These are phyloP conservation scores for Ctenodactylus gundi DNA, from an alignment of 2,113 vertebrate species.

Conservation along the genomic window DNA sequence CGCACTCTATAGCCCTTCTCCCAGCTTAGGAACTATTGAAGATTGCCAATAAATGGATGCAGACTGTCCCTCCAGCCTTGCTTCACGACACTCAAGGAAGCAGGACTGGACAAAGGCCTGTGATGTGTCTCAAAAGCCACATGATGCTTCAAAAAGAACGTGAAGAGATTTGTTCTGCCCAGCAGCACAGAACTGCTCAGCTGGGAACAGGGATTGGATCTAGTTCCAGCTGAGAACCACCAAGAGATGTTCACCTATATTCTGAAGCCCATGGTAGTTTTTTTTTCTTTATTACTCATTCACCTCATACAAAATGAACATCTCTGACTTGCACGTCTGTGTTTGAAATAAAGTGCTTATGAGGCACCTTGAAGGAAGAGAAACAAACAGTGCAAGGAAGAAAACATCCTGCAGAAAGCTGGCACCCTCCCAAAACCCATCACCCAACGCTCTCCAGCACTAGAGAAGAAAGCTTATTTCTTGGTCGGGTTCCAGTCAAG, in stretches of 20 bases:
- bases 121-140: neutral
- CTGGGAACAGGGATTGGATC: neutral
- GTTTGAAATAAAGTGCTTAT: conserved; percentile 13
- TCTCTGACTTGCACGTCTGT: neutral
- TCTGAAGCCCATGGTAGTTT: neutral
- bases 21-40: neutral
- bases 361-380: neutral
- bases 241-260: neutral
- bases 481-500: no score
- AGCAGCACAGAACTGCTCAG: neutral
- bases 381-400: neutral
- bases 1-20: neutral
- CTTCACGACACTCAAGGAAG: neutral
- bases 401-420: neutral
- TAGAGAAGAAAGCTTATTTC: neutral
- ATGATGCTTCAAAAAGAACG: neutral
- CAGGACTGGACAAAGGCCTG: neutral
- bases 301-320: neutral
- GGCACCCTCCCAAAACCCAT: neutral
- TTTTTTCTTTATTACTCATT: neutral
- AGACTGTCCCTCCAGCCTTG: neutral
- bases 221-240: neutral
- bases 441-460: neutral
- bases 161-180: neutral
- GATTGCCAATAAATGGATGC: neutral